Evolutionary conservation across 2,888 invertebrate genomes (phyloP).

Genomic region (Lithophane ornitopus): DNA sequence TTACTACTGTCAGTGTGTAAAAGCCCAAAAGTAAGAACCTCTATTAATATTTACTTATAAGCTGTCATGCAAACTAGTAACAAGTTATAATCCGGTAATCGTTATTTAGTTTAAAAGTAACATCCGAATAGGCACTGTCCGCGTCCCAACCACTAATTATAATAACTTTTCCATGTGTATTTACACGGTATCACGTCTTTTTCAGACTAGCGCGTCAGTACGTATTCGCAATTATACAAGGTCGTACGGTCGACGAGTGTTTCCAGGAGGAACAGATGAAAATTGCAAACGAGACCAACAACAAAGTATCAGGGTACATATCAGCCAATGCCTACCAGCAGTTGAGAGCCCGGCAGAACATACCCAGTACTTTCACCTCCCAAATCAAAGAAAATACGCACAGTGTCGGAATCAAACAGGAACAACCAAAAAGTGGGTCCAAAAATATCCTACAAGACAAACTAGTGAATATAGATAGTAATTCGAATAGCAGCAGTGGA

Average conservation of each 20-base stretch:
- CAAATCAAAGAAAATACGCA: slow-evolving; percentile 87
- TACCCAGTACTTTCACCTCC: slow-evolving; percentile 73
- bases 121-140: not conserved
- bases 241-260: slow-evolving; percentile 92
- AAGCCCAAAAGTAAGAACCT: not conserved
- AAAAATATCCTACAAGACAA: slow-evolving; percentile 89
- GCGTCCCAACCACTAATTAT: too few species aligned
- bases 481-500: slow-evolving; percentile 82
- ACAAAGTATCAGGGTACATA: slow-evolving; percentile 89
- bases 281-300: slow-evolving; percentile 77
- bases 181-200: slow-evolving; percentile 33
- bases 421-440: slow-evolving; percentile 78
- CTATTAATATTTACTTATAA: not conserved
- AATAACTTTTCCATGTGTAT: not conserved
- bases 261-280: slow-evolving; percentile 86
- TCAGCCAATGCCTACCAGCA: slow-evolving; percentile 85
- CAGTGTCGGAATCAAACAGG: slow-evolving; percentile 74
- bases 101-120: not conserved
- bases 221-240: slow-evolving; percentile 92
- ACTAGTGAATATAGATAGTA: slow-evolving; percentile 85
- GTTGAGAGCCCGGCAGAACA: slow-evolving; percentile 74
- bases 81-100: not conserved
- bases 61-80: not conserved
- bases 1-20: not conserved
- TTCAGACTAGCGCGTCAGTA: slow-evolving; percentile 92